A percentile compares a stretch with the other conserved stretches of the same genome.
phyloP scores from a whole-genome alignment of 1,140 invertebrate genomes.

The Phymastichus coffea region DNA sequence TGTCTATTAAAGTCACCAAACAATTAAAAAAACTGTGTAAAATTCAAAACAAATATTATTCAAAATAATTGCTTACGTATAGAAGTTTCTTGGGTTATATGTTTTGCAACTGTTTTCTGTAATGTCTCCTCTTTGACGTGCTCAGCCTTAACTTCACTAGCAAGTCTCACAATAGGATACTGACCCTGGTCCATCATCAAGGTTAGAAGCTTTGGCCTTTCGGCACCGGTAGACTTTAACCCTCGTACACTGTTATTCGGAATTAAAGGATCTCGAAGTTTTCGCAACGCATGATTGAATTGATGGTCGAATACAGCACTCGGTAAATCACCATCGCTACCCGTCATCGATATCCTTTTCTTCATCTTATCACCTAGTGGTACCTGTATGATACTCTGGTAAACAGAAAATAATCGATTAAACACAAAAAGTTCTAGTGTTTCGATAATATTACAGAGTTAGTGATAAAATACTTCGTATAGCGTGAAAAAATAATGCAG shows the following conservation, averaged over 20 bases:
- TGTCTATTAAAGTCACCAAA: neutral
- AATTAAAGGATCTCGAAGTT: slow-evolving; percentile 49
- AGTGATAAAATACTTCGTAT: neutral
- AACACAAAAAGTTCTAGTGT: too few relatives aligned
- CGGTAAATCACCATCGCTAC: slow-evolving; percentile 62
- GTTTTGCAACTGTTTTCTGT: neutral
- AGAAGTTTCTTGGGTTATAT: slow-evolving; percentile 1
- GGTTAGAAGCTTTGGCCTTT: slow-evolving; percentile 37
- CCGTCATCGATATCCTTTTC: slow-evolving; percentile 44
- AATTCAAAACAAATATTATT: neutral
- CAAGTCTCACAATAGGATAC: slow-evolving; percentile 38
- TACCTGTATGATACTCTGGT: neutral
- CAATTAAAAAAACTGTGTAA: neutral
- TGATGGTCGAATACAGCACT: slow-evolving; percentile 56
- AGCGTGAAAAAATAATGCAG: neutral
- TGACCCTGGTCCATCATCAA: slow-evolving; percentile 36
- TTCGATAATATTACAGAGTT: neutral
- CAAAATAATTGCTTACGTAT: too few relatives aligned
- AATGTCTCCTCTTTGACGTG: slow-evolving; percentile 6
- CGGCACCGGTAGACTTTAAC: slow-evolving; percentile 28
- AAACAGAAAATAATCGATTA: too few relatives aligned
- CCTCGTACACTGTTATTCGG: slow-evolving; percentile 7
- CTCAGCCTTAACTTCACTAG: slow-evolving; percentile 25
- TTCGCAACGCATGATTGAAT: slow-evolving; percentile 60
- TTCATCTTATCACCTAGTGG: slow-evolving; percentile 28